Conservation (phyloP, 2,113 vertebrate species). For the Lophius piscatorius region DNA sequence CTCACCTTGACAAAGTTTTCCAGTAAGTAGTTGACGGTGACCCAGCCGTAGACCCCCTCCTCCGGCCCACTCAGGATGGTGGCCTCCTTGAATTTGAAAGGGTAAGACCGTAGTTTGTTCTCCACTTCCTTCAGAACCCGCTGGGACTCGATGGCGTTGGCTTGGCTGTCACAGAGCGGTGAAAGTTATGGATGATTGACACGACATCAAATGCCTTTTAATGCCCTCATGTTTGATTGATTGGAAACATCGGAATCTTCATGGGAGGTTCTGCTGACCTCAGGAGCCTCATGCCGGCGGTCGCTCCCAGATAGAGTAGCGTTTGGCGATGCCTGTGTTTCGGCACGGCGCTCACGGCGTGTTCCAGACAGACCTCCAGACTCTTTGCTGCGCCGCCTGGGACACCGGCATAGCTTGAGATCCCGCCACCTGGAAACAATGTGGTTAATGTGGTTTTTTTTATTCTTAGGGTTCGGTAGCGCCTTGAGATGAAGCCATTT, state of each 20-base stretch:
- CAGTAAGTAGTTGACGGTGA: conserved; percentile 88
- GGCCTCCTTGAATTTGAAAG: conserved; percentile 81
- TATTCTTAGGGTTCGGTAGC: too few species aligned
- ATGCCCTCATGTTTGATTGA: neutral
- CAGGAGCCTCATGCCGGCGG: conserved; percentile 88
- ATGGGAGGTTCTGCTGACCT: conserved; percentile 70
- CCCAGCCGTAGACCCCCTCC: conserved; percentile 87
- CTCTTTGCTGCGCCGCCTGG: conserved; percentile 66
- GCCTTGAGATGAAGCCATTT: too few species aligned
- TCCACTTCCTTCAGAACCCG: conserved; percentile 76
- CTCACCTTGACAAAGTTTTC: conserved; percentile 85
- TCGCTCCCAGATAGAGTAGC: conserved; percentile 83
- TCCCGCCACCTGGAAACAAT: conserved; percentile 63
- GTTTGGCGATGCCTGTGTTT: conserved; percentile 70
- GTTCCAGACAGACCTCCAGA: conserved; percentile 75
- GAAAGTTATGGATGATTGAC: neutral
- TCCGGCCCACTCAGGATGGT: conserved; percentile 83
- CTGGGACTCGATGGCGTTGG: conserved; percentile 51
- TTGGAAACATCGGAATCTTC: too few species aligned
- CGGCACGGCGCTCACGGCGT: conserved; percentile 76
- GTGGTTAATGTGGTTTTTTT: conserved; percentile 23
- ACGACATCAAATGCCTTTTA: neutral
- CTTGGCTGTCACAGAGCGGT: conserved; percentile 68
- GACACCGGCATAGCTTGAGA: conserved; percentile 69
- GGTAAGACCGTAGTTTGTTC: conserved; percentile 79